These are phyloP conservation scores for Sinocyclocheilus grahami DNA, from an alignment of 2,113 vertebrate genomes.

Conservation along the genomic window DNA sequence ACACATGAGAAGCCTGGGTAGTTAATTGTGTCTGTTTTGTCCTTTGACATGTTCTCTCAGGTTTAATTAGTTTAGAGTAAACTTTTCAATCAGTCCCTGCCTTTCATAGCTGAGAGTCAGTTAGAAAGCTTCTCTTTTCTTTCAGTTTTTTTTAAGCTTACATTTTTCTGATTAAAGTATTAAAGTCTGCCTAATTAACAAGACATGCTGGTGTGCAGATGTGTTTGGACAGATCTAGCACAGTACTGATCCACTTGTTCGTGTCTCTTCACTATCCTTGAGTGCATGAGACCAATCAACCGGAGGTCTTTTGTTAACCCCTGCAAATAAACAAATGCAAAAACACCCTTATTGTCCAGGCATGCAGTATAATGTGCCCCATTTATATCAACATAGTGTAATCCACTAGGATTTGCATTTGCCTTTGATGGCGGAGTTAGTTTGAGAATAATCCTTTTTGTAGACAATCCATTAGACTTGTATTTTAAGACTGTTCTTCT, in stretches of 20 bases:
- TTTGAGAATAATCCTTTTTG: background rate
- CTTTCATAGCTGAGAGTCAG: slow-evolving; percentile 14
- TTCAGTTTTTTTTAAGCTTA: slow-evolving; percentile 23
- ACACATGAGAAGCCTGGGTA: slow-evolving; percentile 15
- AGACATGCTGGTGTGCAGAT: slow-evolving; percentile 45
- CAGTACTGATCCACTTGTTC: slow-evolving; percentile 46
- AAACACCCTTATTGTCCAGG: slow-evolving; percentile 22
- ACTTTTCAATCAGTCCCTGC: slow-evolving; percentile 51
- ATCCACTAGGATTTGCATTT: slow-evolving; percentile 32
- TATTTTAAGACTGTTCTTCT: background rate
- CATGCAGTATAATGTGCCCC: slow-evolving; percentile 22
- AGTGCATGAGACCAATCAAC: slow-evolving; percentile 45
- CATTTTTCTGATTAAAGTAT: slow-evolving; percentile 57
- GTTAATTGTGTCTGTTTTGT: slow-evolving; percentile 49
- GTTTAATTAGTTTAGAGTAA: slow-evolving; percentile 59
- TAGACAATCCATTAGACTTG: background rate
- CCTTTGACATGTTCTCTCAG: slow-evolving; percentile 47
- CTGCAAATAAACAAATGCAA: slow-evolving; percentile 38
- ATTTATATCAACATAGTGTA: slow-evolving; percentile 44
- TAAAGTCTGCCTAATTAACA: slow-evolving; percentile 57
- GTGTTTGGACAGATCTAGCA: slow-evolving; percentile 50
- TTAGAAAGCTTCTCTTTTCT: slow-evolving; percentile 14
- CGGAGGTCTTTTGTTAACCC: slow-evolving; percentile 50
- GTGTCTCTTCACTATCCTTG: slow-evolving; percentile 23
- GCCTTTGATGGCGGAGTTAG: slow-evolving; percentile 1